phyloP scores from a whole-genome alignment of 2,888 invertebrate genomes.

The Synanthedon formicaeformis region DNA sequence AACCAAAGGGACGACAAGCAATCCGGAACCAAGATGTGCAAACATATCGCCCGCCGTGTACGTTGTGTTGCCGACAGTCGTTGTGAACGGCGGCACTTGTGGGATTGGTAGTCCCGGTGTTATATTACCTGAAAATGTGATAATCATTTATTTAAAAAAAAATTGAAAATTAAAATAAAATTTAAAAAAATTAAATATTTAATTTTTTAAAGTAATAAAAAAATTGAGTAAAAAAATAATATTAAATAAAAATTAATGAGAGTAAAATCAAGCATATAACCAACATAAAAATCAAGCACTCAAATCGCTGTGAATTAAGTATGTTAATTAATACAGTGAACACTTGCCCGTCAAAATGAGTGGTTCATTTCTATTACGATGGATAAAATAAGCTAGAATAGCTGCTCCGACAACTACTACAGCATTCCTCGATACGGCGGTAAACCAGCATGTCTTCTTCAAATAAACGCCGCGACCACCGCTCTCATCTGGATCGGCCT shows the following conservation, averaged over 20 bases:
- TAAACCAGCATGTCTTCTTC: constrained; percentile 70
- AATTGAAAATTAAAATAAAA: background rate
- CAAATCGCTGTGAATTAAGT: background rate
- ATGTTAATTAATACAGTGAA: background rate
- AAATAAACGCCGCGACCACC: constrained; percentile 29
- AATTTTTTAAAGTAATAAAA: too few species aligned
- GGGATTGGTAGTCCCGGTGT: constrained; percentile 73
- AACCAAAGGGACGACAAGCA: constrained; percentile 78
- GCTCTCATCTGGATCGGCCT: constrained; percentile 36
- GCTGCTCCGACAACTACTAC: constrained; percentile 75
- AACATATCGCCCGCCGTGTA: constrained; percentile 67
- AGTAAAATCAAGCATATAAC: background rate
- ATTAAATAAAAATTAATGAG: background rate
- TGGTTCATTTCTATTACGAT: constrained; percentile 53
- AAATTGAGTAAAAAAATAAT: background rate
- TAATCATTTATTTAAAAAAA: too few species aligned
- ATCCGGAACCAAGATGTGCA: constrained; percentile 74
- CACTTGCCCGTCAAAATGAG: constrained; percentile 72
- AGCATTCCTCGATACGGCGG: constrained; percentile 78
- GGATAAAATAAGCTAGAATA: constrained; percentile 66
- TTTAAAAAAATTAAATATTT: background rate
- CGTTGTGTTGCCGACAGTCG: constrained; percentile 57
- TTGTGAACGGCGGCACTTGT: constrained; percentile 62
- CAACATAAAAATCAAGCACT: background rate
- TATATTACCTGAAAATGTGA: constrained; percentile 60